These are phyloP conservation scores for Enteromius unitaeniatus DNA, from an alignment of 2,797 vertebrate genomes.

Conservation along the genomic window DNA sequence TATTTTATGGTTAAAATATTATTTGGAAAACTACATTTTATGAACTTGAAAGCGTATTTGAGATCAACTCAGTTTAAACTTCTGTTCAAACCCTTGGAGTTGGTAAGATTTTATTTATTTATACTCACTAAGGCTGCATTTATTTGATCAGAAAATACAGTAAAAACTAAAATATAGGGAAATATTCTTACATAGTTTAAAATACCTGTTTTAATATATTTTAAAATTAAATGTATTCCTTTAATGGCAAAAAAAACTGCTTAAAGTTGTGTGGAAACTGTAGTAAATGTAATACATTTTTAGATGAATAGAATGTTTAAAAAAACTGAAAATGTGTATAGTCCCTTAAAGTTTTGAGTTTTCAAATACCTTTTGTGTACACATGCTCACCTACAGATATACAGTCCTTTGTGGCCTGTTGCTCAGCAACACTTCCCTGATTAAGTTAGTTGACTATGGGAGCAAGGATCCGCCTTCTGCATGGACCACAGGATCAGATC, in stretches of 20 bases:
- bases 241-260: background rate
- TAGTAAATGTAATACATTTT: background rate
- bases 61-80: background rate
- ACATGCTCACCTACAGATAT: conserved; percentile 45
- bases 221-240: background rate
- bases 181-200: background rate
- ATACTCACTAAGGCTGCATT: background rate
- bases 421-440: conserved; percentile 84
- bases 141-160: background rate
- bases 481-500: conserved; percentile 61
- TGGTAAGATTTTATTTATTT: background rate
- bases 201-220: background rate
- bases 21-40: background rate
- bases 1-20: background rate
- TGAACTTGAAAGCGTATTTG: background rate
- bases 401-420: conserved; percentile 79
- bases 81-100: background rate
- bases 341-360: background rate
- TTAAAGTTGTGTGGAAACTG: background rate
- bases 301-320: background rate
- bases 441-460: conserved; percentile 77
- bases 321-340: background rate
- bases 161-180: background rate
- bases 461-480: conserved; percentile 60
- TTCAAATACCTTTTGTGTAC: conserved; percentile 54